Percentiles rank a stretch among this genome's conserved stretches.
Evolutionary conservation across 1,140 invertebrate species (phyloP).

Genomic region (Tyrophagus putrescentiae): DNA sequence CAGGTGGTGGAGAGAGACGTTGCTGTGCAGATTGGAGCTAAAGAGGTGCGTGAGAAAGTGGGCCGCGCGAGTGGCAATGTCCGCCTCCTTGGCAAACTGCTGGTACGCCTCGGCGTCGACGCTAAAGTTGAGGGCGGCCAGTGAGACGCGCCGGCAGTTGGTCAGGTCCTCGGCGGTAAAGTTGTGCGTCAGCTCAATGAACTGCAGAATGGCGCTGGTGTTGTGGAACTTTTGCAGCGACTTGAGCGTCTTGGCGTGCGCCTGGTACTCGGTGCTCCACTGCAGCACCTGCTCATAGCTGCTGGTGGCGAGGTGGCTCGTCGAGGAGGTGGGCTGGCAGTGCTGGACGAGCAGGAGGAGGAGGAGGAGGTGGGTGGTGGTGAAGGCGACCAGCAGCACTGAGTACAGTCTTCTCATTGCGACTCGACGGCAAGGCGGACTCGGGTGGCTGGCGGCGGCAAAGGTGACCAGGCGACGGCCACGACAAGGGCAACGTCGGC

Average conservation of each 20-base stretch:
- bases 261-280: neutral
- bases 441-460: no score
- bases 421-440: no score
- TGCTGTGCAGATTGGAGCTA: slow-evolving; percentile 11
- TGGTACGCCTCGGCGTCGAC: neutral
- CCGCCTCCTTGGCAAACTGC: slow-evolving; percentile 7
- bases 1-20: slow-evolving; percentile 5
- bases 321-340: neutral
- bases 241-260: neutral
- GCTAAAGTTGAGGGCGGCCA: slow-evolving; percentile 5
- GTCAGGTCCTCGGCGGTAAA: neutral
- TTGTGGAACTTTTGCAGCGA: slow-evolving; percentile 14
- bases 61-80: slow-evolving; percentile 23
- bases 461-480: no score
- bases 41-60: slow-evolving; percentile 26
- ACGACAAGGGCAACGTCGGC: no score
- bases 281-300: neutral
- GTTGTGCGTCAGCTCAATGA: slow-evolving; percentile 20
- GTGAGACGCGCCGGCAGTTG: slow-evolving; percentile 5
- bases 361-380: neutral
- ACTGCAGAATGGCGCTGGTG: slow-evolving; percentile 21
- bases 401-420: no score
- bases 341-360: neutral
- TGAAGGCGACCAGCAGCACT: neutral
- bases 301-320: neutral